Percentiles rank a stretch among this genome's conserved stretches.
Conservation (phyloP, 1,140 invertebrate genomes). For the Penaeus vannamei region DNA sequence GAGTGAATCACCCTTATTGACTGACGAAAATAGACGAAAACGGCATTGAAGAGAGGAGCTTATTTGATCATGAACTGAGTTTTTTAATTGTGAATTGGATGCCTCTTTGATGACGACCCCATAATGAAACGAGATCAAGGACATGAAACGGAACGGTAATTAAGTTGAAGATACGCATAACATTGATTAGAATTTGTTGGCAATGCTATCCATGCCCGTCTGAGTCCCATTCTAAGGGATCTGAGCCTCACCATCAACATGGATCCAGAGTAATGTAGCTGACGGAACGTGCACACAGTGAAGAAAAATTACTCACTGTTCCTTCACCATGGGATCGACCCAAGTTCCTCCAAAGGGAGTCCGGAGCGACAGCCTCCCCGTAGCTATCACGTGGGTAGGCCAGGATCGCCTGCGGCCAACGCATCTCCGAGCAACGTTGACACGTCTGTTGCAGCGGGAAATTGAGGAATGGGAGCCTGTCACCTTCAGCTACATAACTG, state of each 20-base stretch:
- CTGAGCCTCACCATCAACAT: too few species aligned
- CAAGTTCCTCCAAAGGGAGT: neutral
- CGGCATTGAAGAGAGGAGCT: neutral
- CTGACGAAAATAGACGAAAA: too few species aligned
- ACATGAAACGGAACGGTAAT: neutral
- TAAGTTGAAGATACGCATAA: neutral
- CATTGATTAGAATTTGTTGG: neutral
- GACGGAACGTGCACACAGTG: too few species aligned
- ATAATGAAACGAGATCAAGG: slow-evolving; percentile 27
- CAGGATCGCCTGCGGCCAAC: slow-evolving; percentile 53
- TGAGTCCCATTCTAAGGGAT: too few species aligned
- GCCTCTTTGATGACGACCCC: slow-evolving; percentile 21
- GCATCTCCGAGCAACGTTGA: slow-evolving; percentile 52
- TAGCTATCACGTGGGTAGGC: slow-evolving; percentile 41
- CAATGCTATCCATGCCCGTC: too few species aligned
- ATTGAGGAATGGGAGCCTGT: slow-evolving; percentile 50
- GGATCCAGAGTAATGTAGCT: too few species aligned
- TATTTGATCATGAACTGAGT: slow-evolving; percentile 14
- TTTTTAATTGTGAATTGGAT: neutral
- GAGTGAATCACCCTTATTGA: too few species aligned
- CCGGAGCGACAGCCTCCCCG: neutral
- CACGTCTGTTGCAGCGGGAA: slow-evolving; percentile 42
- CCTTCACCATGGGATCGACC: neutral
- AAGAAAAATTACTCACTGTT: too few species aligned
- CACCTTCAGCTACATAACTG: neutral